phyloP scores from a whole-genome alignment of 2,797 vertebrate species.

The Antennarius maculatus region DNA sequence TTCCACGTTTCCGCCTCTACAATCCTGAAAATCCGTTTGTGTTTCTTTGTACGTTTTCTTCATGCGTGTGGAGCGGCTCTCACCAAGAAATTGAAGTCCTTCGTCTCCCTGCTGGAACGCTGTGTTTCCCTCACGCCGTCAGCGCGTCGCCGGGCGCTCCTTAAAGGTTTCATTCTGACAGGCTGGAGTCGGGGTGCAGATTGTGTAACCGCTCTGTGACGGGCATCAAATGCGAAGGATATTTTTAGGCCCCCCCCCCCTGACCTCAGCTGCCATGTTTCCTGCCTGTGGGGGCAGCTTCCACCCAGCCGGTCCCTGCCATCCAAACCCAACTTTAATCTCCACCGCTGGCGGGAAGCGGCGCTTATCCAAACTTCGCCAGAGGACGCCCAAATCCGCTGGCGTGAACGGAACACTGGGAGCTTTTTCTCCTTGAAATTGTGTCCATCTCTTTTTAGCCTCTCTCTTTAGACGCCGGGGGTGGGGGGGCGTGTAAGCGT shows the following conservation, averaged over 20 bases:
- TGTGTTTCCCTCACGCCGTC: constrained; percentile 45
- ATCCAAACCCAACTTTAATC: constrained; percentile 71
- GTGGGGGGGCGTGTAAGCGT: constrained; percentile 42
- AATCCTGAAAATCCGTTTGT: constrained; percentile 13
- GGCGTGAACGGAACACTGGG: constrained; percentile 61
- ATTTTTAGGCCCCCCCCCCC: constrained; percentile 79
- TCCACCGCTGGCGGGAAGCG: constrained; percentile 69
- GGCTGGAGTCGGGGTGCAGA: constrained; percentile 65
- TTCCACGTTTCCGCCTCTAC: constrained; percentile 17
- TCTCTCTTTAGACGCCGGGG: constrained; percentile 47
- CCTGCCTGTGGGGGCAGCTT: constrained; percentile 66
- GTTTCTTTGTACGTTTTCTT: constrained; percentile 18
- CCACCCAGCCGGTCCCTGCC: constrained; percentile 64
- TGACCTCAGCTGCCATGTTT: constrained; percentile 73
- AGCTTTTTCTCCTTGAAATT: constrained; percentile 65
- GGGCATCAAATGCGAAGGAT: constrained; percentile 71
- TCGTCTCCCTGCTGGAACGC: constrained; percentile 37
- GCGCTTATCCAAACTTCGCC: constrained; percentile 72
- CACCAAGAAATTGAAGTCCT: constrained; percentile 52
- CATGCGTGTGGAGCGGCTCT: constrained; percentile 55
- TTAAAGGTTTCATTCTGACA: constrained; percentile 66
- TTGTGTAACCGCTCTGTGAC: constrained; percentile 75
- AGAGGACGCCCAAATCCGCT: constrained; percentile 68
- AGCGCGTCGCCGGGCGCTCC: constrained; percentile 60
- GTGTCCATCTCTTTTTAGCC: constrained; percentile 65